These are phyloP conservation scores for Pseudococcus viburni DNA, from an alignment of 2,888 invertebrate genomes.

Conservation along the genomic window DNA sequence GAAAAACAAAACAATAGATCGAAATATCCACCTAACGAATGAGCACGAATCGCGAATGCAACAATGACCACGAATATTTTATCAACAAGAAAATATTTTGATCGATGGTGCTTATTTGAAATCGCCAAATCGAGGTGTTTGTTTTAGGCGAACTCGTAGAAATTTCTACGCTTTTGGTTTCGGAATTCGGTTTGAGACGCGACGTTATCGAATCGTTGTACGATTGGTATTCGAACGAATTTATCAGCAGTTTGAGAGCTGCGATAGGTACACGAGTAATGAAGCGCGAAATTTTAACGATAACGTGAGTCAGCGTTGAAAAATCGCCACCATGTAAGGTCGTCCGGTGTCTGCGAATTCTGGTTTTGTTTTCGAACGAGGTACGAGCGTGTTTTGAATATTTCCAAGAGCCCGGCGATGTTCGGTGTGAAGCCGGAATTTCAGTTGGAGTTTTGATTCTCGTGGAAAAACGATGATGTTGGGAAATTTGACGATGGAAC, in stretches of 20 bases:
- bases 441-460: too few relatives aligned
- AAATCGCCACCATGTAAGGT: constrained; percentile 11
- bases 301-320: background rate
- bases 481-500: too few relatives aligned
- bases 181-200: background rate
- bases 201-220: background rate
- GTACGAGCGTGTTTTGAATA: background rate
- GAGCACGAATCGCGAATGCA: too few relatives aligned
- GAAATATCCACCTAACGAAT: too few relatives aligned
- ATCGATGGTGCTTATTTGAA: background rate
- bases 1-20: too few relatives aligned
- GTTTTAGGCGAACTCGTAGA: background rate
- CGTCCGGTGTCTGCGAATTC: constrained; percentile 14
- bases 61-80: background rate
- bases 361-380: background rate
- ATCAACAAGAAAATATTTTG: background rate
- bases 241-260: background rate
- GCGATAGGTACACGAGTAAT: background rate
- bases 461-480: too few relatives aligned
- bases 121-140: background rate
- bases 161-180: background rate
- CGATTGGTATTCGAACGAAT: background rate
- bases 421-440: too few relatives aligned
- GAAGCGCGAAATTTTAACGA: constrained; percentile 40
- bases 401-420: background rate